Evolutionary conservation across 2,888 invertebrate genomes (phyloP), one percentile per base, ranked within the genome.

Genomic region (Mechanitis messenoides): DNA sequence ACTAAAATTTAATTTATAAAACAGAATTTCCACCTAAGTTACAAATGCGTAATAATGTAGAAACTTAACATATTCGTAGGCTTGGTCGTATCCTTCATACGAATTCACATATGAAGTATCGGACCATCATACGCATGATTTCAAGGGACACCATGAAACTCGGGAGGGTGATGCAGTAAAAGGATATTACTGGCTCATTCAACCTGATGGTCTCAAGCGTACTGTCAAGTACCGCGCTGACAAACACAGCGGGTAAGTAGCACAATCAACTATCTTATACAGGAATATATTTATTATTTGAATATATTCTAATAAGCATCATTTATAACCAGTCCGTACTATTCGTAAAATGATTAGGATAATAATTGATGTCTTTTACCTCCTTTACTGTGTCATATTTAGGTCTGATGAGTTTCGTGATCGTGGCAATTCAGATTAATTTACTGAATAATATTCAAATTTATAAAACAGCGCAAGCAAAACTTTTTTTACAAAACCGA

Each of bases 91-190:
- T 85, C 89, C 90, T 65, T 82, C 84, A 76, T 90, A 90, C 76
- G 88, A 91, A 71, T 92, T 88, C 85, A 89, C 87, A 67, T 92
- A 92, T 76, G 87, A 85, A 70, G 92, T 92, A 59, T 75, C 85
- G 62, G 92, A 92, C 74, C 89, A 90, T 59, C 86, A 91, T 73
- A 92, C 91, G 31, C 91, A 91, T 66, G 92, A 92, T 75, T 77
- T 81, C 62, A 91, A 91, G 74, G 86, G 84, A 61, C 91, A 91
- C 64, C 78, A 88, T 54, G 92, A 92, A 71, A 68, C 71, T 35
- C 81, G 91, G 57, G 76, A 91, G 20, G 91, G 91, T 53, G 91
- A 90, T 68, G 82, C 83, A 66, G 90, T 91, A 20, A 88, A 85
- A 66, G 91, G 91, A 64, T 79, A 81, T 69, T 91, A 92, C 78